Evolutionary conservation across 2,113 vertebrate species (phyloP).

Genomic region (Caranx melampygus): DNA sequence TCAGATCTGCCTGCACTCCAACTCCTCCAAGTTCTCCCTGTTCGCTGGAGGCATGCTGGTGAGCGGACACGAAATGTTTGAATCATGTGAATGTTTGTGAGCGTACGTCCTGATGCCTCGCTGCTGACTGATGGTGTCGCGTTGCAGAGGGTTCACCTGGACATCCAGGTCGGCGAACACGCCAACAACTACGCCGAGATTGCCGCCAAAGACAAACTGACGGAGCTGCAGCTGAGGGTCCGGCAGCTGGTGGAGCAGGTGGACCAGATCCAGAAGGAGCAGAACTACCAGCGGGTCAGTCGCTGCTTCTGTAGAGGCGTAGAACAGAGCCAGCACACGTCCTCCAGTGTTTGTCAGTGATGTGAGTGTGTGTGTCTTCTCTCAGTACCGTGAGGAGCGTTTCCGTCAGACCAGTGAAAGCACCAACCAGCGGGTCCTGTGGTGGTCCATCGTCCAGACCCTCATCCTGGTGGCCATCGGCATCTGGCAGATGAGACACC

Average conservation of each 20-base stretch:
- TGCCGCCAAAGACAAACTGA: constrained; percentile 93
- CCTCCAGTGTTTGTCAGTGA: not conserved
- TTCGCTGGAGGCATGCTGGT: constrained; percentile 95
- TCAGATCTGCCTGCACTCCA: constrained; percentile 95
- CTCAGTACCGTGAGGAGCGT: constrained; percentile 92
- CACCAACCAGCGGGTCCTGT: constrained; percentile 93
- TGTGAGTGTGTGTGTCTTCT: not conserved
- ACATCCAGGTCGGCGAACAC: constrained; percentile 94
- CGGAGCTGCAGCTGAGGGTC: constrained; percentile 91
- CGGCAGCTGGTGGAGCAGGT: constrained; percentile 93
- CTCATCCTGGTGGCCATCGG: constrained; percentile 93
- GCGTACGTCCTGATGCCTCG: not conserved
- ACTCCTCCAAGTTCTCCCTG: constrained; percentile 94
- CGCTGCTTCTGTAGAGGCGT: not conserved
- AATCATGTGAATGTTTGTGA: too few relatives aligned
- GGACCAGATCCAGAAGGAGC: constrained; percentile 96
- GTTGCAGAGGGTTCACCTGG: constrained; percentile 90
- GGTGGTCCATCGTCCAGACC: constrained; percentile 96
- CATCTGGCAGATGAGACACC: constrained; percentile 94
- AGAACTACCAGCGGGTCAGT: constrained; percentile 93
- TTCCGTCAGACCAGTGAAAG: constrained; percentile 94
- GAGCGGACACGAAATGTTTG: constrained; percentile 46
- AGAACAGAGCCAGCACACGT: too few relatives aligned
- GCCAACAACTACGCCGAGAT: constrained; percentile 94
- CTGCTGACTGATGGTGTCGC: not conserved